phyloP scores from a whole-genome alignment of 2,888 invertebrate genomes.

The Enchytraeus crypticus region DNA sequence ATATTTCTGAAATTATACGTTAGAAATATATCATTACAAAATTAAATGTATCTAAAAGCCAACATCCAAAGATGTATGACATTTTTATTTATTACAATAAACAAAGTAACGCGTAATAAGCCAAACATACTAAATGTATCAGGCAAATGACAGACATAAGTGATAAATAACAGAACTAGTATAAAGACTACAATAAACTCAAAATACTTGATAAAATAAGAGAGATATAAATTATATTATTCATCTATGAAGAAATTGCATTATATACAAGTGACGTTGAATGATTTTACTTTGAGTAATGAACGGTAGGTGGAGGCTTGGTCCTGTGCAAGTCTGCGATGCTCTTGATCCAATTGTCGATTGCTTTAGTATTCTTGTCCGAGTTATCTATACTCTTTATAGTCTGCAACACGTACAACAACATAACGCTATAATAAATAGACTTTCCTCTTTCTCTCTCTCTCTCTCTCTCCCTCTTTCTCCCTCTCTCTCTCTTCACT shows the following conservation, averaged over 20 bases:
- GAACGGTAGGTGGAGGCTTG: conserved; percentile 76
- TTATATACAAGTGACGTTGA: too few relatives aligned
- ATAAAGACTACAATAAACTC: not conserved
- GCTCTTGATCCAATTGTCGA: conserved; percentile 93
- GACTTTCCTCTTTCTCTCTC: too few relatives aligned
- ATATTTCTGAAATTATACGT: conserved; percentile 59
- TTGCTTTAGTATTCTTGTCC: conserved; percentile 69
- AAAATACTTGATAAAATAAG: too few relatives aligned
- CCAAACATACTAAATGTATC: too few relatives aligned
- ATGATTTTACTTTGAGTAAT: conserved; percentile 62
- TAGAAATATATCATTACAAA: not conserved
- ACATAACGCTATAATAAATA: too few relatives aligned
- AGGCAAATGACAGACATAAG: too few relatives aligned
- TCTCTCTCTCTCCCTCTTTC: too few relatives aligned
- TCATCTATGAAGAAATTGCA: too few relatives aligned
- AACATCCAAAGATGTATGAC: not conserved
- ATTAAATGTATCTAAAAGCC: not conserved
- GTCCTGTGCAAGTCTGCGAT: conserved; percentile 83
- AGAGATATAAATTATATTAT: not conserved
- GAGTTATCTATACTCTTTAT: conserved; percentile 73
- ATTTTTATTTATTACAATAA: not conserved
- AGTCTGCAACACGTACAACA: conserved; percentile 30
- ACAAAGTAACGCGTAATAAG: too few relatives aligned
- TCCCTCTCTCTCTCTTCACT: too few relatives aligned
- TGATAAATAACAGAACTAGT: not conserved